Evolutionary conservation across 2,113 vertebrate genomes (phyloP).

Genomic region (Delphinapterus leucas): DNA sequence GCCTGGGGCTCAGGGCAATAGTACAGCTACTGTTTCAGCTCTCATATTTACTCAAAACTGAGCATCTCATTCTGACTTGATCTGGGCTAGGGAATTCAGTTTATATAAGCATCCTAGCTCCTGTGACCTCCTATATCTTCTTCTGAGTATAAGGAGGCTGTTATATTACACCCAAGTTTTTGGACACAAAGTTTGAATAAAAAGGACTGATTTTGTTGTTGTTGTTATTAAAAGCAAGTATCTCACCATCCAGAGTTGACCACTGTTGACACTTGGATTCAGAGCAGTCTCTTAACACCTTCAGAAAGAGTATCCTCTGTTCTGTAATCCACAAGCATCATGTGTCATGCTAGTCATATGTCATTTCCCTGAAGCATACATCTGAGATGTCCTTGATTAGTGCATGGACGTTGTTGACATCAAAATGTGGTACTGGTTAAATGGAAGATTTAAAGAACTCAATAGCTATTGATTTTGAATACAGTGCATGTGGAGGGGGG

Average conservation of each 20-base stretch:
- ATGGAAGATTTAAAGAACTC: background rate
- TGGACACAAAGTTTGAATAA: background rate
- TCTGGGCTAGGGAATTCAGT: background rate
- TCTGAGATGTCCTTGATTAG: background rate
- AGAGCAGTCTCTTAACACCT: background rate
- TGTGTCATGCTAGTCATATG: background rate
- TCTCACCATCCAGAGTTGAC: background rate
- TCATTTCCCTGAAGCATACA: background rate
- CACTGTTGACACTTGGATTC: background rate
- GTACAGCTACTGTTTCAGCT: slow-evolving; percentile 72
- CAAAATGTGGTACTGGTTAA: background rate
- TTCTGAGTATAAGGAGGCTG: background rate
- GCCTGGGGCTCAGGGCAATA: slow-evolving; percentile 79
- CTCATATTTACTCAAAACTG: slow-evolving; percentile 76
- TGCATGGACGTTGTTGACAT: background rate
- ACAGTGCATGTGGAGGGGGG: accelerated
- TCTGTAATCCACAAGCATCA: background rate
- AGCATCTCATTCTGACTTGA: slow-evolving; percentile 54
- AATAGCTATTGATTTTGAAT: background rate
- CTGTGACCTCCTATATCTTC: background rate
- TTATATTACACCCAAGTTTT: background rate
- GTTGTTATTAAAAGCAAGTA: background rate
- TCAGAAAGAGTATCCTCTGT: background rate
- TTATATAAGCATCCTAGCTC: slow-evolving; percentile 31
- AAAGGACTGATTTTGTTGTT: background rate